Base-by-base conservation (phyloP, 1,140 invertebrate species). In the Caerostris darwini region DNA sequence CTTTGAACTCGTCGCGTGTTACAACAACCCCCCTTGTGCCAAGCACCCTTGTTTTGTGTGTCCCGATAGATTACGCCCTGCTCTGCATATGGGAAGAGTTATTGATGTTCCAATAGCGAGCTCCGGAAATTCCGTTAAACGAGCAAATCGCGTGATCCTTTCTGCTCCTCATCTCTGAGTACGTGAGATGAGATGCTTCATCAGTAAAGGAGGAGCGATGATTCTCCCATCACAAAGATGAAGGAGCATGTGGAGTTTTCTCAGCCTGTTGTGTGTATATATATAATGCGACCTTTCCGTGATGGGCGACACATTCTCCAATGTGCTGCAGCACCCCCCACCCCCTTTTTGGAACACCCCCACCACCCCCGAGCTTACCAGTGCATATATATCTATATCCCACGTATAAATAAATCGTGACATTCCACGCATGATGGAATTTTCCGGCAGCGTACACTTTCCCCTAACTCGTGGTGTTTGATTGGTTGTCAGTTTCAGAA, bases 211-310 rank as follows among this genome's bases (percentile, higher is more conserved):
- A 34, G 88, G 71, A 57, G 59, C 69, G 86, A 94, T 94, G 92
- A 89, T 69, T 54, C 82, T 53, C 81, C 57, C 53, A 56, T 69
- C 69, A 86, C 34, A 81, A 92, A 57, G 59, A 67, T 85, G 90
- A 85, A 85, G 90, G 81, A 85, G 81, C 92, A 93, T 64, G 92
- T 94, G 92, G 92, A 82, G 34, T 10, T 77, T 94, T 94, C 92
- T 88, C 92, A 93, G 58, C 77, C 83, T 54, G 12, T 85, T 53
- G 34, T n/a, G 56, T 57, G 10, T 54, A 56, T 57, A n/a, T 54
- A 19, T 17, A 94, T 94, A 94, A 94, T 94, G 85, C 92, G 92
- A 94, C 85, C 92, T 89, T 94, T 94, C 86, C 92, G 92, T 94
- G 92, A 77, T 53, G 8, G 7, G 57, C 61, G 92, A 87, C 83